A percentile compares a stretch with the other conserved stretches of the same genome.
Conservation (phyloP, 2,888 invertebrate species). For the Caradrina clavipalpis region DNA sequence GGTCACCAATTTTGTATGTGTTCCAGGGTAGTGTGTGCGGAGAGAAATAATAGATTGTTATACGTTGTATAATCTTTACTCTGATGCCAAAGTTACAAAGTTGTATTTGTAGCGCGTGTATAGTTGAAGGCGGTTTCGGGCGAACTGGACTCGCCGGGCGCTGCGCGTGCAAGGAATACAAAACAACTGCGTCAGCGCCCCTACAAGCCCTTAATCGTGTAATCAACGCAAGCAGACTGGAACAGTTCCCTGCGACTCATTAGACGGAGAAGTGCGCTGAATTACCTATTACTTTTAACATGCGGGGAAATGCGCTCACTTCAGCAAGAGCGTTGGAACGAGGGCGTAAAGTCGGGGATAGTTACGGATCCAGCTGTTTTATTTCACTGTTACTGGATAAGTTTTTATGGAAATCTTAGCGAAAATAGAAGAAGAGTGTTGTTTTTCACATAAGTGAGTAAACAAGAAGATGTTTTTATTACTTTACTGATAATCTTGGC, state of each 20-base stretch:
- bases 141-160: too few species aligned
- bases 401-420: slow-evolving; percentile 18
- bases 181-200: too few species aligned
- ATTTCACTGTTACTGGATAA: slow-evolving; percentile 23
- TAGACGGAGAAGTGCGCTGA: slow-evolving; percentile 48
- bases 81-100: too few species aligned
- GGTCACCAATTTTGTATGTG: too few species aligned
- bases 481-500: not conserved
- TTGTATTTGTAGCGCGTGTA: too few species aligned
- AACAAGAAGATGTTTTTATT: slow-evolving; percentile 1
- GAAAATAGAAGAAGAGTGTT: not conserved
- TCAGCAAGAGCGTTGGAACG: slow-evolving; percentile 23
- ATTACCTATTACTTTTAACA: slow-evolving; percentile 64
- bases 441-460: not conserved
- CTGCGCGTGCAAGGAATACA: too few species aligned
- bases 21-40: too few species aligned
- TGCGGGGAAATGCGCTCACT: slow-evolving; percentile 47
- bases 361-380: slow-evolving; percentile 15
- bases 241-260: slow-evolving; percentile 49
- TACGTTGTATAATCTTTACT: too few species aligned
- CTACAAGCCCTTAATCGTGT: slow-evolving; percentile 38
- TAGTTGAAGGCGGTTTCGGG: too few species aligned
- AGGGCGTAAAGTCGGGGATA: slow-evolving; percentile 25
- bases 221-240: slow-evolving; percentile 45
- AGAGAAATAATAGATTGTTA: too few species aligned